phyloP scores from a whole-genome alignment of 1,140 invertebrate species.

The Scaptomyza hsui region DNA sequence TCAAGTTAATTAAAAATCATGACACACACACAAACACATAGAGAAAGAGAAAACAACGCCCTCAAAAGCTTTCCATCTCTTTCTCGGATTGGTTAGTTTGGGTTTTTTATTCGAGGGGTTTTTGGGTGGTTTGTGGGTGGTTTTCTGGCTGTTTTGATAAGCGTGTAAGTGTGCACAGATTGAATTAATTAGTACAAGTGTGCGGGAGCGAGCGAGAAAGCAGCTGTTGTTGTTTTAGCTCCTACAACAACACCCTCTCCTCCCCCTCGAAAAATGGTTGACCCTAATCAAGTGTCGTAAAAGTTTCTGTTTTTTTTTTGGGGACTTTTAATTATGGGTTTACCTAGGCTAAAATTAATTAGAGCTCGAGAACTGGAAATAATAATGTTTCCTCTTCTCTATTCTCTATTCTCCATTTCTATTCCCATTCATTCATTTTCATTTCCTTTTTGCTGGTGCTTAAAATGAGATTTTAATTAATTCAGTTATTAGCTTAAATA shows the following conservation, averaged over 20 bases:
- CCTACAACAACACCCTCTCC: slow-evolving; percentile 9
- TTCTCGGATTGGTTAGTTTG: slow-evolving; percentile 8
- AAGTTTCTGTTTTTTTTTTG: slow-evolving; percentile 58
- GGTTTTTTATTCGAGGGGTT: slow-evolving; percentile 10
- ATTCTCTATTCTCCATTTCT: slow-evolving; percentile 6
- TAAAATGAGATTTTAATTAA: slow-evolving; percentile 81
- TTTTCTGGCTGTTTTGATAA: slow-evolving; percentile 64
- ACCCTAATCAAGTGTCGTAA: slow-evolving; percentile 81
- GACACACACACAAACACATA: slow-evolving; percentile 54
- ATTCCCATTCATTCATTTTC: slow-evolving; percentile 16
- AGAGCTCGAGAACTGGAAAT: slow-evolving; percentile 49
- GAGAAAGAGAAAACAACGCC: too few relatives aligned
- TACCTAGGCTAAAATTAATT: slow-evolving; percentile 67
- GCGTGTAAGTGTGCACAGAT: slow-evolving; percentile 83
- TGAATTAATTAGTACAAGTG: slow-evolving; percentile 73
- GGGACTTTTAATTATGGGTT: slow-evolving; percentile 68
- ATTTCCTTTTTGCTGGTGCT: slow-evolving; percentile 26
- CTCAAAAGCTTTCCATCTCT: background rate
- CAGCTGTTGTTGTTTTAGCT: slow-evolving; percentile 24
- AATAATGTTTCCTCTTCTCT: slow-evolving; percentile 3
- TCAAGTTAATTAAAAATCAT: slow-evolving; percentile 84
- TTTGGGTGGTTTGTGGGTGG: background rate
- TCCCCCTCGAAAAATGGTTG: slow-evolving; percentile 27
- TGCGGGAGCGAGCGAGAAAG: slow-evolving; percentile 33
- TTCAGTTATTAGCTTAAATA: slow-evolving; percentile 81